Percentiles rank a stretch among this genome's conserved stretches.
Evolutionary conservation across 92 coral and sea anemone genomes (phyloP).

Genomic region (Metridium senile): DNA sequence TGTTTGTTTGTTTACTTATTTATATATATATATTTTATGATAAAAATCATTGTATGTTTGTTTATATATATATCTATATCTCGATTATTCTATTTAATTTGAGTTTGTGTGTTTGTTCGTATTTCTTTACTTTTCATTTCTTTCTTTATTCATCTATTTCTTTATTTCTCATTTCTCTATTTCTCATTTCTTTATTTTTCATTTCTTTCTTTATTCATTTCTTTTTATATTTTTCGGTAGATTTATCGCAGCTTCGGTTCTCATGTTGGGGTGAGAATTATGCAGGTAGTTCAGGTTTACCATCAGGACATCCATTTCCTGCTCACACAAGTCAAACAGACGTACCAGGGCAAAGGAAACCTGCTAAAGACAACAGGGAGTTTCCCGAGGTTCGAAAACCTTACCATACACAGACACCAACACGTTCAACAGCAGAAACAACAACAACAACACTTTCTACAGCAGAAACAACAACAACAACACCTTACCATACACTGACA

Average conservation of each 20-base stretch:
- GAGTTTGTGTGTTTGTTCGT: too few relatives aligned
- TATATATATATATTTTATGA: too few relatives aligned
- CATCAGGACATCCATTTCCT: constrained; percentile 42
- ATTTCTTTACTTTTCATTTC: too few relatives aligned
- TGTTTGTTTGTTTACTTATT: too few relatives aligned
- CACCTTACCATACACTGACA: background rate
- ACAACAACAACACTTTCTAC: background rate
- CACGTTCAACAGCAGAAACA: background rate
- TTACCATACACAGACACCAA: background rate
- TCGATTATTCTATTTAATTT: too few relatives aligned
- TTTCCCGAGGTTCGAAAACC: constrained; percentile 9
- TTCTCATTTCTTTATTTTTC: too few relatives aligned
- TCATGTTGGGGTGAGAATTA: constrained; percentile 94
- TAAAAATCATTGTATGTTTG: too few relatives aligned
- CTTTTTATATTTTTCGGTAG: too few relatives aligned
- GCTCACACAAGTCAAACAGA: background rate
- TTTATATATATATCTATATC: too few relatives aligned
- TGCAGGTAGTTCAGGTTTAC: constrained; percentile 94
- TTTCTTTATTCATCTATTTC: too few relatives aligned
- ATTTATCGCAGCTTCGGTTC: constrained; percentile 47
- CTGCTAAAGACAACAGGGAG: background rate
- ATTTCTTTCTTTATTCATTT: too few relatives aligned
- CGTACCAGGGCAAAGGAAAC: background rate
- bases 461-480: background rate
- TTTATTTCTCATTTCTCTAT: too few relatives aligned